Base-by-base conservation (phyloP, 2,888 invertebrate genomes). In the Caenorhabditis macrosperma region DNA sequence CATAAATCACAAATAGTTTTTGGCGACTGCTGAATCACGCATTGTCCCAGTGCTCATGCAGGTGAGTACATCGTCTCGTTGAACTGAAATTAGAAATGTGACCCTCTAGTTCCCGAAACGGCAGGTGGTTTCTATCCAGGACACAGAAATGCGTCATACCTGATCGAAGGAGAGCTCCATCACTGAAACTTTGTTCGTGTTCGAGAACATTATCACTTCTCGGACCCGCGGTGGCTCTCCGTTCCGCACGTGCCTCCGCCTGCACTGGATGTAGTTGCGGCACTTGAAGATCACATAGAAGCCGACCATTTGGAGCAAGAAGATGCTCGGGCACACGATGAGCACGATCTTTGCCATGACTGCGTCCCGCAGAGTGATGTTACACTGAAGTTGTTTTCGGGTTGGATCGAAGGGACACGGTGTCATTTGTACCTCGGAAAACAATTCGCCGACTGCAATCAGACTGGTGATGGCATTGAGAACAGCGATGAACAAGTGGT, bases 201-300 rank as follows among this genome's bases (percentile, higher is more conserved):
- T 30, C 5, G 74, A 50, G 35, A 75, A 24, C 48, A 61, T 69
- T 15, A 76, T 80, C 15, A 79, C 79, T 57, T 79, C 79, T 33
- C 79, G 79, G 17, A 79, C 69, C 66, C 72, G 59, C 71, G 80
- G 80, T 61, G 80, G 80, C 15, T 74, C 57, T 38, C 80, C 80
- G 46, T 80, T 80, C 48, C 80, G 17, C 30, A 80, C 72, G 52
- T 80, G 71, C 46, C 80, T 54, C 52, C 80, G 17, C 30, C 76
- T 80, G 57, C 80, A 76, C 41, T 76, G 71, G 41, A 80, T 60
- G 59, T 76, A 80, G 5, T 54, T 54, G 33, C 76, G 41, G 24
- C 66, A 71, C 20, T 67, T 75, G 24, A 52, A 26, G n/a, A 80
- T 61, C n/a, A 71, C 64, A 28, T 52, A 60, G 17, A 80, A 55